A percentile compares a stretch with the other conserved stretches of the same genome.
Conservation (phyloP, 2,113 vertebrate genomes). For the Porphyrio hochstetteri region DNA sequence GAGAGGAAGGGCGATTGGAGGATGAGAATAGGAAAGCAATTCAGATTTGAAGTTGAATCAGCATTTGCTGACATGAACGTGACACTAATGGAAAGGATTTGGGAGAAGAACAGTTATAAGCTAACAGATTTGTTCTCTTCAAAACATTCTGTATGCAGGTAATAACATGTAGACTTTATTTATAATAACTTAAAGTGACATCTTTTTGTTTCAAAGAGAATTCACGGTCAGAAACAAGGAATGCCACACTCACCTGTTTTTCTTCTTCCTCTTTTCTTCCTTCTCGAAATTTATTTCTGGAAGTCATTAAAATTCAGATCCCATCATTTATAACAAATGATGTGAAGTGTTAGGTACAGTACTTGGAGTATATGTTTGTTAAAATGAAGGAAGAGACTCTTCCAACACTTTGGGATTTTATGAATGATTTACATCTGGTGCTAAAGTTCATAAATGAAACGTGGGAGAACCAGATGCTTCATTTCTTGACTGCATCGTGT, state of each 20-base stretch:
- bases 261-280: neutral
- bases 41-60: slow-evolving; percentile 56
- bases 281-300: slow-evolving; percentile 60
- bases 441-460: slow-evolving; percentile 80
- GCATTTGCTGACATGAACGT: slow-evolving; percentile 33
- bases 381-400: slow-evolving; percentile 70
- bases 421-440: slow-evolving; percentile 84
- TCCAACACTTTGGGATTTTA: slow-evolving; percentile 75
- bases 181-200: slow-evolving; percentile 20
- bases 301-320: slow-evolving; percentile 71
- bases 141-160: neutral
- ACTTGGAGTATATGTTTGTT: slow-evolving; percentile 69
- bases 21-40: slow-evolving; percentile 32
- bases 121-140: slow-evolving; percentile 12
- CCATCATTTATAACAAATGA: slow-evolving; percentile 67
- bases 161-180: slow-evolving; percentile 30
- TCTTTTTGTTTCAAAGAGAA: slow-evolving; percentile 49
- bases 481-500: slow-evolving; percentile 70
- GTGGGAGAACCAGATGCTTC: slow-evolving; percentile 79
- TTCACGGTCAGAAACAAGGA: neutral
- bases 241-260: slow-evolving; percentile 31
- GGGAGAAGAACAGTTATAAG: slow-evolving; percentile 29
- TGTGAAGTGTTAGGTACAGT: slow-evolving; percentile 64
- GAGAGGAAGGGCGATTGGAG: neutral
- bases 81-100: slow-evolving; percentile 58